These are phyloP conservation scores for Intellagama lesueurii DNA, from an alignment of 2,797 vertebrate genomes.

Conservation along the genomic window DNA sequence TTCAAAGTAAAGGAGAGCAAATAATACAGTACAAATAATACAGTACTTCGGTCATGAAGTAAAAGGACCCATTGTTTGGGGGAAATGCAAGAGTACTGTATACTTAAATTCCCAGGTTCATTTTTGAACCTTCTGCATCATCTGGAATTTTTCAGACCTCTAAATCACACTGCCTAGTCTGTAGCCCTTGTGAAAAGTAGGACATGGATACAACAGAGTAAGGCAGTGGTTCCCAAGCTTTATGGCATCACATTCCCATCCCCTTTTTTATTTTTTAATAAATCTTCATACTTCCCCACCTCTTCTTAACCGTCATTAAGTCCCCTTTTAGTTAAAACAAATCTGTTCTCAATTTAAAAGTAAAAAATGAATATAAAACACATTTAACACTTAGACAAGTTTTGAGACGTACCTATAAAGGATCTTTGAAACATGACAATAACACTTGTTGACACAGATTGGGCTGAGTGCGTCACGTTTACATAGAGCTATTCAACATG, in stretches of 20 bases:
- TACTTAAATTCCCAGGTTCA: neutral
- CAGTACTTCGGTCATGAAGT: neutral
- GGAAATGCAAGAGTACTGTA: neutral
- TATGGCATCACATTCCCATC: neutral
- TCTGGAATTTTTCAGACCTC: conserved; percentile 7
- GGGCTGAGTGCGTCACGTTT: too few species aligned
- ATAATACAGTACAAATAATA: neutral
- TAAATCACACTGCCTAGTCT: neutral
- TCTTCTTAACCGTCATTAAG: too few species aligned
- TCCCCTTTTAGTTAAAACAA: too few species aligned
- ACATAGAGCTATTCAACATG: too few species aligned
- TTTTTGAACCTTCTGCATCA: neutral
- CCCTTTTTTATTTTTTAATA: too few species aligned
- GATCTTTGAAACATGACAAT: too few species aligned
- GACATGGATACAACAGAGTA: neutral
- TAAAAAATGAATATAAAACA: too few species aligned
- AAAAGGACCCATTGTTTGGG: neutral
- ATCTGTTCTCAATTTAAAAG: too few species aligned
- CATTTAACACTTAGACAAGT: too few species aligned
- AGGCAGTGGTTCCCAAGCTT: neutral
- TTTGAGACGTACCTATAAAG: too few species aligned
- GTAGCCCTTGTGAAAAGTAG: neutral
- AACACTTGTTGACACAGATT: too few species aligned
- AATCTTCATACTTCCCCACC: too few species aligned
- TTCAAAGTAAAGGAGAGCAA: neutral